Evolutionary conservation across 2,888 invertebrate genomes (phyloP).

Genomic region (Pseudococcus viburni): DNA sequence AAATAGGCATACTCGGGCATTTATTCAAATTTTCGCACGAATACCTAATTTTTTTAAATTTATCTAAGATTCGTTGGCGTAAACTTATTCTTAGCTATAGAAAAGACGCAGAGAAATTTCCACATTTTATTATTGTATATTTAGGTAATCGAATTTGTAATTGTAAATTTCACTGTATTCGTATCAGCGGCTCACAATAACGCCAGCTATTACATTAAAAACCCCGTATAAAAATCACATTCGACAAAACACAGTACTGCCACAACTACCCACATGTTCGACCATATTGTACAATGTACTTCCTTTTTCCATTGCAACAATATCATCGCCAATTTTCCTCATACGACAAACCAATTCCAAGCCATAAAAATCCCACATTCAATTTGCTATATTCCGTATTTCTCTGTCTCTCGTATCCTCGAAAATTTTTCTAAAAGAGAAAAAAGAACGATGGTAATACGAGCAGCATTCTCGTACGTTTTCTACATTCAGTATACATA

Average conservation of each 20-base stretch:
- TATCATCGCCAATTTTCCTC: slow-evolving; percentile 24
- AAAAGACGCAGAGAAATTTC: neutral
- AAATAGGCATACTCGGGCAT: too few species aligned
- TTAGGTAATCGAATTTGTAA: neutral
- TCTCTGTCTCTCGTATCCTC: neutral
- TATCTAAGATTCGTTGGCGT: too few species aligned
- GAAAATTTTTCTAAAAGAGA: neutral
- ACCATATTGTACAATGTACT: neutral
- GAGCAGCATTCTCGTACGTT: neutral
- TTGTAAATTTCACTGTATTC: neutral
- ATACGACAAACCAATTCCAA: slow-evolving; percentile 33
- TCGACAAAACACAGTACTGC: neutral
- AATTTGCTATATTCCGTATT: neutral
- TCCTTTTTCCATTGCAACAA: neutral
- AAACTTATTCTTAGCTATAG: neutral
- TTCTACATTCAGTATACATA: neutral
- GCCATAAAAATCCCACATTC: slow-evolving; percentile 29
- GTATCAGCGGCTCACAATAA: neutral
- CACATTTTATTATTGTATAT: neutral
- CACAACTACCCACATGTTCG: neutral
- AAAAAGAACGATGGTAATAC: slow-evolving; percentile 22
- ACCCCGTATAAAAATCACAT: slow-evolving; percentile 4
- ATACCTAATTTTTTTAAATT: too few species aligned
- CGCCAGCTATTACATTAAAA: slow-evolving; percentile 22
- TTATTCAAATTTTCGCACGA: too few species aligned